Evolutionary conservation across 1,140 invertebrate species (phyloP).

Genomic region (Nylanderia fulva): DNA sequence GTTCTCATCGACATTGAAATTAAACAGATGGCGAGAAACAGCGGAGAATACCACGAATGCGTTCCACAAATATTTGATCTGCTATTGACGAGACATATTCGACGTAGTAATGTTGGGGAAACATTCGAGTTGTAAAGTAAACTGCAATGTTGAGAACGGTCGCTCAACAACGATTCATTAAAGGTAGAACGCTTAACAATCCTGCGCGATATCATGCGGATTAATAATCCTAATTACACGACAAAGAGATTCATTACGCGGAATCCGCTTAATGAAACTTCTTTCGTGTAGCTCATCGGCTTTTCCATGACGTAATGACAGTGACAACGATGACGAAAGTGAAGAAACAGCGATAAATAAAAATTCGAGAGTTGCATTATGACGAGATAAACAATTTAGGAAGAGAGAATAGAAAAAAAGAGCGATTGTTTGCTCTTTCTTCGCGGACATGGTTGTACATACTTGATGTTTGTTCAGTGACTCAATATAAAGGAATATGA

Average conservation of each 20-base stretch:
- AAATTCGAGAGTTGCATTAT: conserved; percentile 1
- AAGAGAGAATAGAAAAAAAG: background rate
- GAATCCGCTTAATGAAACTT: conserved; percentile 41
- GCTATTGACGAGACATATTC: background rate
- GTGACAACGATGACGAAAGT: no score
- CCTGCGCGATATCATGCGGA: background rate
- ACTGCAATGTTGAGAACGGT: conserved; percentile 13
- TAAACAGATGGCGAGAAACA: background rate
- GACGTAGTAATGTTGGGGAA: background rate
- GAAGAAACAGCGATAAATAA: background rate
- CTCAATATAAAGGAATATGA: background rate
- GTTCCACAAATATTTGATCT: conserved; percentile 8
- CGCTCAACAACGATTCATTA: background rate
- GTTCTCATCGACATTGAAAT: background rate
- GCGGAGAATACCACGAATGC: background rate
- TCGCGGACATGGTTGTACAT: background rate
- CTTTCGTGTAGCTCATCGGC: background rate
- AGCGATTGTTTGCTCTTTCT: conserved; percentile 58
- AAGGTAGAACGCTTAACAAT: background rate
- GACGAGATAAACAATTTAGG: background rate
- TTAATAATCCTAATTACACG: conserved; percentile 39
- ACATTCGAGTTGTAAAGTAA: conserved; percentile 1
- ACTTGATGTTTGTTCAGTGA: conserved; percentile 18
- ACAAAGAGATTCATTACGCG: conserved; percentile 49
- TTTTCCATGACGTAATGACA: background rate